A percentile compares a stretch with the other conserved stretches of the same genome.
phyloP scores from a whole-genome alignment of 2,888 invertebrate genomes.

The Dioctria linearis region DNA sequence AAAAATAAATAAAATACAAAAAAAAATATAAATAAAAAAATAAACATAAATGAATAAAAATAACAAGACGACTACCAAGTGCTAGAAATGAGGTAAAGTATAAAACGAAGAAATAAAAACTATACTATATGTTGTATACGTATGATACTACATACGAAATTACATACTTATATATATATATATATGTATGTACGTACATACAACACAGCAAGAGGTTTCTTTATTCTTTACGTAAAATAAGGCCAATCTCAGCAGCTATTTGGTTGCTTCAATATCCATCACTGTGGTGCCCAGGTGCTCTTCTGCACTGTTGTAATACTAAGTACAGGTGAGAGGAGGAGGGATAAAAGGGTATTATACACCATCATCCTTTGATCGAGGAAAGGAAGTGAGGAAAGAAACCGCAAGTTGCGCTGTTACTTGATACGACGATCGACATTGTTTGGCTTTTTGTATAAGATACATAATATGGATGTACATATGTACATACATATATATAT shows the following conservation, averaged over 20 bases:
- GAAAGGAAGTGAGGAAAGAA: constrained; percentile 45
- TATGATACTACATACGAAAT: too few species aligned
- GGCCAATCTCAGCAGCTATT: constrained; percentile 33
- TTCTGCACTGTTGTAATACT: neutral
- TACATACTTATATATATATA: too few species aligned
- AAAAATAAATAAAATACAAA: neutral
- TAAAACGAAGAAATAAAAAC: constrained; percentile 27
- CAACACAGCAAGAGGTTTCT: constrained; percentile 22
- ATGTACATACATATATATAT: too few species aligned
- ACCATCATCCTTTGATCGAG: constrained; percentile 29
- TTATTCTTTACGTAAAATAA: constrained; percentile 26
- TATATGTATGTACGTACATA: neutral
- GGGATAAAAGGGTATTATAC: neutral
- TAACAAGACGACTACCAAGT: constrained; percentile 25
- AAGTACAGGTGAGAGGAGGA: neutral
- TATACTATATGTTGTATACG: too few species aligned
- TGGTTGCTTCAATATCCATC: constrained; percentile 39
- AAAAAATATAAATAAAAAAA: neutral
- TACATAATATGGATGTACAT: neutral
- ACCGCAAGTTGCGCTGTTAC: constrained; percentile 37
- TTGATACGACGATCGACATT: constrained; percentile 43
- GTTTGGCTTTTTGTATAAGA: constrained; percentile 42
- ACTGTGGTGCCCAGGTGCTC: constrained; percentile 9
- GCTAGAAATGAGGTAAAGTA: constrained; percentile 39
- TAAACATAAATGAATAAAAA: neutral